Conservation (phyloP, 2,888 invertebrate species). For the Spodoptera littoralis region DNA sequence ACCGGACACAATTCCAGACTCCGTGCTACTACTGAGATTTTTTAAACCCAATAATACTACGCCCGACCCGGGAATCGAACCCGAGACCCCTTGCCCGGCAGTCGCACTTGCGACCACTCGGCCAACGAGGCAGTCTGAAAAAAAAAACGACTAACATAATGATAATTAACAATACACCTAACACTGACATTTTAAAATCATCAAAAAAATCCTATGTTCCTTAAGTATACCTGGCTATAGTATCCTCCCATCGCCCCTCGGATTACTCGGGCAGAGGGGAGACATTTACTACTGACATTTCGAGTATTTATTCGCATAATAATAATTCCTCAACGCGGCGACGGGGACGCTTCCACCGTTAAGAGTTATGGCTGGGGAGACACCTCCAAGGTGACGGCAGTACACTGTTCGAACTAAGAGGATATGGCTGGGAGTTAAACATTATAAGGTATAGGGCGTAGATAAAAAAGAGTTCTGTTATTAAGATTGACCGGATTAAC, state of each 20-base stretch:
- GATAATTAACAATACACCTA: too few relatives aligned
- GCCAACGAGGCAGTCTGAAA: too few relatives aligned
- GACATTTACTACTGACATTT: slow-evolving; percentile 90
- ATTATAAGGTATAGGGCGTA: background rate
- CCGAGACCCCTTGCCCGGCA: too few relatives aligned
- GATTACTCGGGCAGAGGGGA: slow-evolving; percentile 76
- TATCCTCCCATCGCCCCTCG: slow-evolving; percentile 61
- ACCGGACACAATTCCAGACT: too few relatives aligned
- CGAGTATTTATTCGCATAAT: slow-evolving; percentile 91
- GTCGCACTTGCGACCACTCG: too few relatives aligned
- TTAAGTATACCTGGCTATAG: slow-evolving; percentile 29
- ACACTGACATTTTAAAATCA: background rate
- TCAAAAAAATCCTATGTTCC: slow-evolving; percentile 18
- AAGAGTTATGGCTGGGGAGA: slow-evolving; percentile 86
- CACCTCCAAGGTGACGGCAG: slow-evolving; percentile 81
- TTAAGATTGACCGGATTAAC: background rate
- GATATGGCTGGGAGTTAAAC: slow-evolving; percentile 59
- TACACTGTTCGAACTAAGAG: slow-evolving; percentile 55
- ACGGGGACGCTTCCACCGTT: slow-evolving; percentile 81
- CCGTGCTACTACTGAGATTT: too few relatives aligned
- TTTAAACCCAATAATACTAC: too few relatives aligned
- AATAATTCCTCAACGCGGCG: slow-evolving; percentile 89
- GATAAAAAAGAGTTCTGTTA: background rate
- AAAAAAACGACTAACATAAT: too few relatives aligned
- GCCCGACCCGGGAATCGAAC: too few relatives aligned